Percentiles rank a stretch among this genome's conserved stretches.
phyloP scores from a whole-genome alignment of 2,113 vertebrate genomes.

The Tinamus guttatus region DNA sequence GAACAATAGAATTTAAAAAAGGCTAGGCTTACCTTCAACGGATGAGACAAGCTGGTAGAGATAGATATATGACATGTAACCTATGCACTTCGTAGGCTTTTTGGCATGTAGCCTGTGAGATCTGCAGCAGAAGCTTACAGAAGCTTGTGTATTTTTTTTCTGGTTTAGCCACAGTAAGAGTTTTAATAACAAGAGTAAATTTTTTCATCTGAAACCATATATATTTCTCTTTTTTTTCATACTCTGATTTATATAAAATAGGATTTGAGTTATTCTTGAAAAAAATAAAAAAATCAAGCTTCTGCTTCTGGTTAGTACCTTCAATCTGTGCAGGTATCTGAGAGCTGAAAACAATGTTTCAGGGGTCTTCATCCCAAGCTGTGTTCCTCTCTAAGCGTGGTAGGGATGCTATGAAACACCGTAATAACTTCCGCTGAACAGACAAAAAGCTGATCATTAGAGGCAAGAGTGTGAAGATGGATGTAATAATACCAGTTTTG shows the following conservation, averaged over 20 bases:
- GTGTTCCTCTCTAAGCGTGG: background rate
- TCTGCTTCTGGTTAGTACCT: background rate
- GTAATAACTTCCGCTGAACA: background rate
- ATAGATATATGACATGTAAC: background rate
- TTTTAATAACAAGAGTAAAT: background rate
- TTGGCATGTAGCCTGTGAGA: background rate
- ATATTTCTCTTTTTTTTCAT: background rate
- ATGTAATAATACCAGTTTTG: background rate
- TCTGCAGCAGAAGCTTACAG: background rate
- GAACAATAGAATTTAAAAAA: background rate
- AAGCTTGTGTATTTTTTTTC: background rate
- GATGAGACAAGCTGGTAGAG: background rate
- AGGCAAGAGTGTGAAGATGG: background rate
- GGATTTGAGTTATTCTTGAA: background rate
- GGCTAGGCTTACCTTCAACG: no score
- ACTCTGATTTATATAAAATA: background rate
- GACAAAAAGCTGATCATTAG: background rate
- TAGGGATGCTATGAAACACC: background rate
- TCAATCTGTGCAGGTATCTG: background rate
- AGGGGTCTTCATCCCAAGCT: background rate
- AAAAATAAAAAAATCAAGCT: background rate
- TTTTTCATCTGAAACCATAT: background rate
- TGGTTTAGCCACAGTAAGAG: background rate
- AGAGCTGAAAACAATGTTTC: background rate
- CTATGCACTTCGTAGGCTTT: background rate